Evolutionary conservation across 2,797 vertebrate genomes (phyloP), one percentile per base, ranked within the genome.

Genomic region (Caiman crocodilus): DNA sequence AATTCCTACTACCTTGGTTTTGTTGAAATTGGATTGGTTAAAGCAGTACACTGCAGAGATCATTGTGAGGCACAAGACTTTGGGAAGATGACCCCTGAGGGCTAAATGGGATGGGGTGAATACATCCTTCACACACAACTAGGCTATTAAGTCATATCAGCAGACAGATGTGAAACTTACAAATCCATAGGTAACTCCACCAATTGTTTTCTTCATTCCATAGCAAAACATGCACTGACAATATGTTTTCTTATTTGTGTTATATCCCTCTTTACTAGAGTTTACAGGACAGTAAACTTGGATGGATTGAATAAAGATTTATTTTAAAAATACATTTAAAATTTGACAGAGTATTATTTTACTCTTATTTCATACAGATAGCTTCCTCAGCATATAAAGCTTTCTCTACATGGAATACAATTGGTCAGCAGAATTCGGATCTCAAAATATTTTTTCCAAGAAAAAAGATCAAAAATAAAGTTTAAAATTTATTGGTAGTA

Each of bases 391-490:
- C 32, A 59, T 15, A 13, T 82, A 65, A 85, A 57, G 42, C 69
- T 50, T 57, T 0, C 78, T 57, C 73, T 63, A 85, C 42, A 73
- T 18, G 69, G 82, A 3, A 2, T 8, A 61, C 64, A 88, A 69
- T 69, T 20, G 32, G 65, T 71, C 59, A 63, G 69, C 74, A 14
- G 76, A 5, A 79, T 28, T 76, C 56, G 17, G 58, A 69, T 32
- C 42, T 35, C 26, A 25, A 86, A 82, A 1, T 1, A 42, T 35
- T 86, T 20, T 87, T 93, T 79, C 64, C 85, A 87, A 86, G 42
- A 5, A 86, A 87, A 84, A 82, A 32, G 77, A 87, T 35, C 35
- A 42, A 58, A 91, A 84, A 7, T 15, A 85, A 87, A 71, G n/a
- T 85, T 1, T 8, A n/a, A 71, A 86, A n/a, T 14, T 50, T n/a